These are phyloP conservation scores for Riptortus pedestris DNA, from an alignment of 1,140 invertebrate species.

Conservation along the genomic window DNA sequence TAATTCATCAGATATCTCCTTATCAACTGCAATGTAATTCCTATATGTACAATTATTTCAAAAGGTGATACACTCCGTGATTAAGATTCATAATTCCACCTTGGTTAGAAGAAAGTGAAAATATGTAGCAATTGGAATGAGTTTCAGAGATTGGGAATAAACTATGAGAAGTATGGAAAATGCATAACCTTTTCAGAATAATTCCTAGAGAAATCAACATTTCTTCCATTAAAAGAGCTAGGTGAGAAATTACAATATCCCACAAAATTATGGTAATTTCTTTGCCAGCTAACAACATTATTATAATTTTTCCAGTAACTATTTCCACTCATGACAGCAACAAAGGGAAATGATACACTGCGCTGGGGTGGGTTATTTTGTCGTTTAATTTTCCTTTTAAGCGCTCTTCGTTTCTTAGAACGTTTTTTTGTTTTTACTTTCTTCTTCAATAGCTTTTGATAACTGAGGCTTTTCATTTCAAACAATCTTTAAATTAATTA, in stretches of 20 bases:
- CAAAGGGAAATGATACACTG: not conserved
- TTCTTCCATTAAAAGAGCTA: not conserved
- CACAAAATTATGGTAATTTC: not conserved
- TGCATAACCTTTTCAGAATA: not conserved
- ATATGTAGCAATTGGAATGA: not conserved
- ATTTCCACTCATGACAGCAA: conserved; percentile 5
- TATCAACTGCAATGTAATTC: no score
- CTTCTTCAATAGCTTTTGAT: not conserved
- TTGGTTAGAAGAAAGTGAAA: not conserved
- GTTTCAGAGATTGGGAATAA: not conserved
- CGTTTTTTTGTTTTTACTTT: conserved; percentile 8
- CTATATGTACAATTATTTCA: no score
- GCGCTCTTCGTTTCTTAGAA: not conserved
- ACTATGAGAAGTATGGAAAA: not conserved
- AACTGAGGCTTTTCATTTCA: not conserved
- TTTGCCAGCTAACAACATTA: conserved; percentile 17
- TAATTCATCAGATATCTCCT: not conserved
- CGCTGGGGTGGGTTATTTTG: no score
- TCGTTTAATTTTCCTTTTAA: not conserved
- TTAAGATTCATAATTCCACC: not conserved
- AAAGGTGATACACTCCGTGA: no score
- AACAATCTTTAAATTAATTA: no score
- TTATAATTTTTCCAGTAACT: conserved; percentile 18
- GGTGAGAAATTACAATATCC: not conserved
- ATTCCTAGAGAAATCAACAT: not conserved